Evolutionary conservation across 2,888 invertebrate species (phyloP), one percentile per base, ranked within the genome.

Genomic region (Cataglyphis albicans): DNA sequence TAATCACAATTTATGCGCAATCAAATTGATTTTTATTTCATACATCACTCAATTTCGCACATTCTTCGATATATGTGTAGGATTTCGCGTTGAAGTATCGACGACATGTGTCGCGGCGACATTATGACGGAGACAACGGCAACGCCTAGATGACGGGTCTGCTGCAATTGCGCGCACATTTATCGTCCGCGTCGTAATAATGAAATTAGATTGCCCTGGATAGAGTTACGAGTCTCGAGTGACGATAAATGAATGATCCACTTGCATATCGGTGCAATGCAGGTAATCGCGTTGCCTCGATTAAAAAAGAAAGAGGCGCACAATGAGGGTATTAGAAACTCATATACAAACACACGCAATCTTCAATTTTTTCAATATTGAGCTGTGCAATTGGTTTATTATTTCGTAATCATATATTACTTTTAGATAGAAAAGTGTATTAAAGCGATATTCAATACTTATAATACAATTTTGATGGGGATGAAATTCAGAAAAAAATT

Each of bases 191-290:
- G 44, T 55, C 75, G 75, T 70, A 76, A 85, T 84, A 85, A 85
- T 84, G 84, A 72, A 84, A 85, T 84, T 82, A 84, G 70, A 85
- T 84, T 75, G 81, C 63, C 70, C 55, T 21, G 85, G 74, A 74
- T 85, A 70, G 70, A 55, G 64, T 81, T 81, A 81, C 85, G 81
- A 81, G 85, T 9, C 57, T 70, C 74, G 41, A 68, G 70, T 57
- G 55, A 52, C 74, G 44, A 83, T 70, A 73, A 83, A 83, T 68
- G 73, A 80, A 73, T 67, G 72, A 72, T 48, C 72, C 81, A 65
- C 81, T 83, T 70, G 72, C 44, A 64, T 68, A 80, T 48, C 55
- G 72, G 52, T 29, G 38, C 15, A 55, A 12, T 76, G 38, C 76
- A 76, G 76, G 76, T 76, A 67, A 76, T 41, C 55, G 74, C 74